Base-by-base conservation (phyloP, 1,140 invertebrate genomes). In the Lepidotrigona ventralis region DNA sequence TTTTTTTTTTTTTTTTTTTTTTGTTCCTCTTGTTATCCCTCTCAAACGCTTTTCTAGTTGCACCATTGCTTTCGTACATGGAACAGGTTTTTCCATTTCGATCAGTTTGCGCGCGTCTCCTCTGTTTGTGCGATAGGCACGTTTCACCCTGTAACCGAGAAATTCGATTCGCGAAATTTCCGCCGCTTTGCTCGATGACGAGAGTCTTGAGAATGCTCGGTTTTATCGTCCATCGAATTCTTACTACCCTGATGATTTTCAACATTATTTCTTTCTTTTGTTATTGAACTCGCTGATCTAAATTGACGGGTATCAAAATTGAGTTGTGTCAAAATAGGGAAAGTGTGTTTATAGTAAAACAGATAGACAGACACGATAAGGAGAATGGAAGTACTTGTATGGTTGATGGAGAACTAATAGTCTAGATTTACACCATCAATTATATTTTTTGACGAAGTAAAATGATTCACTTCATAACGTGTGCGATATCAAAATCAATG, bases 1-100 rank as follows among this genome's bases (percentile, higher is more conserved):
- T 2, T 60, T n/a, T 11, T 11, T n/a, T n/a, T 6, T 8, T 26
- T 51, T 53, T 58, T 69, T 58, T 56, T 70, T 68, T 56, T 64
- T 29, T 0, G 19, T 9, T 66, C 17, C 69, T 70, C 66, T 73
- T 26, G 66, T 78, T 81, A 81, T 39, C 78, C 56, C 33, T 76
- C 56, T 86, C 78, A 89, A 86, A 89, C 87, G 85, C n/a, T 84
- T 83, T 77, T 79, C 87, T 56, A 87, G 83, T 79, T 83, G 80
- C 85, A 66, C 83, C 83, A 82, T 89, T 85, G 85, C 88, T 87
- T 81, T n/a, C 85, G 77, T 69, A 70, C 68, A 58, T 72, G 63
- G 71, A 88, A 88, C 84, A 83, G 83, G 78, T 88, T 80, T 88
- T 79, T 87, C 86, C 77, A 80, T 81, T 66, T 64, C 68, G 64